These are phyloP conservation scores for Pollenia angustigena DNA, from an alignment of 2,888 invertebrate species.

Conservation along the genomic window DNA sequence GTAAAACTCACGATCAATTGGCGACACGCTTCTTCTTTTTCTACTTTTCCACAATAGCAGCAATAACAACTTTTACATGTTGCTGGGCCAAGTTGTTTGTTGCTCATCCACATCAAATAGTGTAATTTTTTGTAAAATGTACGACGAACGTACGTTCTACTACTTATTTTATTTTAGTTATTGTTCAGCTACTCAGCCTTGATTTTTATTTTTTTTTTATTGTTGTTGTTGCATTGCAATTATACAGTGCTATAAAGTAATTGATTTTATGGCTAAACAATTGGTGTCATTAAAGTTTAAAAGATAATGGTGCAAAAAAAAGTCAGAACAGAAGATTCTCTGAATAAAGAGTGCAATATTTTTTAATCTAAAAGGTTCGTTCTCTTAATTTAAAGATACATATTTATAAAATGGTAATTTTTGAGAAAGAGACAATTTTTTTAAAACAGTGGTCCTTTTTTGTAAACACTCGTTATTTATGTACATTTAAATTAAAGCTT, in stretches of 20 bases:
- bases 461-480: too few species aligned
- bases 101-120: conserved; percentile 64
- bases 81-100: conserved; percentile 36
- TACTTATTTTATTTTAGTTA: conserved; percentile 14
- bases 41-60: conserved; percentile 39
- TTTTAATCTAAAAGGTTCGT: background rate
- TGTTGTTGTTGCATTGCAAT: conserved; percentile 29
- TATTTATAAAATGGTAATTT: background rate
- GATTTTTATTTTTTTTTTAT: conserved; percentile 32
- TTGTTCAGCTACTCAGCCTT: conserved; percentile 48
- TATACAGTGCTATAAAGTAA: conserved; percentile 28
- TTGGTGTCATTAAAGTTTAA: background rate
- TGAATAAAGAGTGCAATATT: too few species aligned
- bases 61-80: conserved; percentile 32
- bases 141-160: conserved; percentile 9
- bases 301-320: background rate
- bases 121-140: conserved; percentile 42
- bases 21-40: conserved; percentile 82
- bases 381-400: too few species aligned
- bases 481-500: too few species aligned
- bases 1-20: conserved; percentile 84
- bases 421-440: too few species aligned
- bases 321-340: too few species aligned
- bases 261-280: conserved; percentile 5
- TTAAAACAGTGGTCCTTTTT: too few species aligned